Evolutionary conservation across 2,797 vertebrate species (phyloP), one percentile per base, ranked within the genome.

Genomic region (Anisognathus igniventris): DNA sequence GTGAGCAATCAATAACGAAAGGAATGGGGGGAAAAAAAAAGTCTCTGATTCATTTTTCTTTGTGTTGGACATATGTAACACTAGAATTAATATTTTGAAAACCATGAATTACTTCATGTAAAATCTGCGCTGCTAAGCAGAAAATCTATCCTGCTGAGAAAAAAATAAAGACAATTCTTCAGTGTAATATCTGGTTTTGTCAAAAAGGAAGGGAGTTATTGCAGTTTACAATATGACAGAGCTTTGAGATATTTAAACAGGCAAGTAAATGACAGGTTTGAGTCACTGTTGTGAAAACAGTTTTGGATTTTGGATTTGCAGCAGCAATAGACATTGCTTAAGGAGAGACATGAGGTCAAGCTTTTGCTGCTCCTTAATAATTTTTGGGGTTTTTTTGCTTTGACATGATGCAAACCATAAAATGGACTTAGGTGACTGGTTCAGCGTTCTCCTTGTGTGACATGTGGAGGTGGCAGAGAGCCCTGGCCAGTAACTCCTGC

Each of bases 11-110:
- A 71, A 3, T 45, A 71, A 39, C 42, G 39, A 73, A 88, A 60
- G 13, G n/a, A 68, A 24, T 6, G 14, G 8, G 19, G 2, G 14
- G 9, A n/a, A 2, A 8, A 31, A 39, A 67, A 78, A 17, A 2
- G 3, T 65, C 18, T 57, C 56, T 58, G 71, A 77, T 68, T 95
- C 58, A 78, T 87, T 64, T 62, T 75, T 67, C 71, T 89, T 86
- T 88, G 65, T 53, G 50, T 70, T 42, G 86, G 51, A 77, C 27
- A 4, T 77, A 47, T 3, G 48, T 51, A 93, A 88, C 25, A n/a
- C 56, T 90, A 86, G 79, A 93, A 94, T 95, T 88, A 92, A 86
- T 94, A 70, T 85, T 91, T 80, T 72, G 65, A 95, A 92, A 95
- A 42, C 75, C 37, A 3, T 79, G n/a, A 90, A 92, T 92, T 94